phyloP scores from a whole-genome alignment of 1,140 invertebrate genomes.

The Drosophila sp. region DNA sequence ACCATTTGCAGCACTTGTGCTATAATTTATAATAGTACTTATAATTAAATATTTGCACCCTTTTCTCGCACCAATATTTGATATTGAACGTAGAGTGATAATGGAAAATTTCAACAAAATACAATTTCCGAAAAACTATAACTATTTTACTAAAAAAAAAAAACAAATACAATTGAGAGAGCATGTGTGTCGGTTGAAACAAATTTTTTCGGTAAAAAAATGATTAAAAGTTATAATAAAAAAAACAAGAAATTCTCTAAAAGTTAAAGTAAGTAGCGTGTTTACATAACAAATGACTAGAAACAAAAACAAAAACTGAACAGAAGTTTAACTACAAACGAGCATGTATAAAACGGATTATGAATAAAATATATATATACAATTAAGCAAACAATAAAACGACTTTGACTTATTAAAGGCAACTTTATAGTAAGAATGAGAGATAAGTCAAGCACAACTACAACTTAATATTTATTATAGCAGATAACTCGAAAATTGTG shows the following conservation, averaged over 20 bases:
- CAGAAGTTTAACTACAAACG: slow-evolving; percentile 28
- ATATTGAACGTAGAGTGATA: slow-evolving; percentile 81
- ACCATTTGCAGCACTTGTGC: slow-evolving; percentile 39
- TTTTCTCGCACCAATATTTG: slow-evolving; percentile 78
- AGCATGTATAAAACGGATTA: slow-evolving; percentile 54
- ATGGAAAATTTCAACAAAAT: slow-evolving; percentile 26
- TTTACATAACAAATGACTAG: slow-evolving; percentile 60
- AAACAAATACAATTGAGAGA: slow-evolving; percentile 55
- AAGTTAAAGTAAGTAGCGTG: slow-evolving; percentile 71
- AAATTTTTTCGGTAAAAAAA: slow-evolving; percentile 58
- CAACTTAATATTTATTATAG: slow-evolving; percentile 7
- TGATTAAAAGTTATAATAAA: slow-evolving; percentile 32
- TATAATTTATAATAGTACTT: slow-evolving; percentile 30
- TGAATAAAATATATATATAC: slow-evolving; percentile 45
- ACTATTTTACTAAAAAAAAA: slow-evolving; percentile 67
- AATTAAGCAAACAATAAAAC: slow-evolving; percentile 30
- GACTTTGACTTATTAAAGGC: slow-evolving; percentile 19
- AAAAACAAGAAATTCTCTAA: slow-evolving; percentile 53
- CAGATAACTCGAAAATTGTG: neutral
- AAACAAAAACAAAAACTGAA: slow-evolving; percentile 27
- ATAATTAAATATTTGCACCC: slow-evolving; percentile 61
- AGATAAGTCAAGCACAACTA: neutral
- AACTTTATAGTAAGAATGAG: neutral
- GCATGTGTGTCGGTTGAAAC: slow-evolving; percentile 60
- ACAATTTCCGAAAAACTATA: slow-evolving; percentile 31